These are phyloP conservation scores for Psix sp. DNA, from an alignment of 1,140 invertebrate genomes.

Conservation along the genomic window DNA sequence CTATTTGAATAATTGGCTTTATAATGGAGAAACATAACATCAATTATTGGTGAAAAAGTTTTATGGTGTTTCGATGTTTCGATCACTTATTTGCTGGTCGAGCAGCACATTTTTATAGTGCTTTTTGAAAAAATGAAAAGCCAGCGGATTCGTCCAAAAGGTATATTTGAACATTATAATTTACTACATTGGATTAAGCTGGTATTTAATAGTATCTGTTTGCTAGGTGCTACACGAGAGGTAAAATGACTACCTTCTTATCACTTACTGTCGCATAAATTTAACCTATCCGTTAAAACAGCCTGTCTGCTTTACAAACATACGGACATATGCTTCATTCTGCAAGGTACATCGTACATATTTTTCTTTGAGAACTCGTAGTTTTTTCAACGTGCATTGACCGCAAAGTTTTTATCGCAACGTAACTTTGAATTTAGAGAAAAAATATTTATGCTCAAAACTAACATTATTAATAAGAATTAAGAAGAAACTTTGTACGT, in stretches of 20 bases:
- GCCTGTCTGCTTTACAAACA: conserved; percentile 40
- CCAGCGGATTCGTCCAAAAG: no score
- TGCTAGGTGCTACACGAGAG: conserved; percentile 22
- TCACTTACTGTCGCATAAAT: conserved; percentile 61
- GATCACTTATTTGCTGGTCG: no score
- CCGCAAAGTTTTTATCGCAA: conserved; percentile 16
- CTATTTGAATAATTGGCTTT: no score
- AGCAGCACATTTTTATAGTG: no score
- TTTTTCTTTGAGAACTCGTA: conserved; percentile 2
- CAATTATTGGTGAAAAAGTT: no score
- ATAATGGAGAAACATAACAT: no score
- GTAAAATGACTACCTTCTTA: conserved; percentile 45
- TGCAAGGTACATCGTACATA: conserved; percentile 3
- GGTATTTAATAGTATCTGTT: conserved; percentile 1
- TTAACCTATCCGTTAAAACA: conserved; percentile 60
- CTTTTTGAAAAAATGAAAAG: no score
- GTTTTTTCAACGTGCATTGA: conserved; percentile 15
- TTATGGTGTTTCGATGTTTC: no score
- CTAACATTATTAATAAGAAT: no score
- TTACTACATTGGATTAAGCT: not conserved
- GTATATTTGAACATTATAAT: not conserved
- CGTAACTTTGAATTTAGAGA: no score
- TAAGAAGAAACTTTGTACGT: no score
- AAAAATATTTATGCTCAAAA: no score
- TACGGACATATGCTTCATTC: conserved; percentile 25